Evolutionary conservation across 2,113 vertebrate species (phyloP).

Genomic region (chimpanzee (Pan troglodytes)): NHGRI_mPanTro3-v2.1_pri NC_072411.2:134808501-134809000

Average conservation of each 20-base stretch:
- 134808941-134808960: background rate
- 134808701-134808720: background rate
- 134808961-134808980: background rate
- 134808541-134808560: background rate
- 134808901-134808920: background rate
- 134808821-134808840: constrained; percentile 51
- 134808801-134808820: background rate
- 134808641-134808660: background rate
- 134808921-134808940: background rate
- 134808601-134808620: background rate
- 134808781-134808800: background rate
- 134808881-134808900: background rate
- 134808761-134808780: background rate
- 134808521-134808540: background rate
- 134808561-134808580: background rate
- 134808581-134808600: background rate
- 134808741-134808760: background rate
- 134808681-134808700: background rate
- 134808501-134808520: background rate
- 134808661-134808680: background rate
- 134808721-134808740: background rate
- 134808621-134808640: background rate
- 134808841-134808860: background rate
- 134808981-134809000: accelerated
- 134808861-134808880: background rate